Evolutionary conservation across 1,140 invertebrate genomes (phyloP).

Genomic region (Neodiprion pinetum): DNA sequence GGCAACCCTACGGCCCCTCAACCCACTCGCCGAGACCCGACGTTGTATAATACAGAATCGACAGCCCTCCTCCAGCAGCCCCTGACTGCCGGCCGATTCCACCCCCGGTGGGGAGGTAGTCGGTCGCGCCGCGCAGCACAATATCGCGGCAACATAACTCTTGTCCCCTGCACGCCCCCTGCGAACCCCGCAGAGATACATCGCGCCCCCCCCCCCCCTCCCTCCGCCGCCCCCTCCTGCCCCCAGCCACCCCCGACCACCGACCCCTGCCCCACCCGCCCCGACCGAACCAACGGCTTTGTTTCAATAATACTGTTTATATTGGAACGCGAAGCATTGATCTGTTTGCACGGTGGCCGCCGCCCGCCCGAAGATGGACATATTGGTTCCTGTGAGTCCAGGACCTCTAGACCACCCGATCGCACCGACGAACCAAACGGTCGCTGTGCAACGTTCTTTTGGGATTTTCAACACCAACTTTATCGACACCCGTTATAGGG

Average conservation of each 20-base stretch:
- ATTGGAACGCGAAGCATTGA: conserved; percentile 63
- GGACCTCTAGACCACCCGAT: too few relatives aligned
- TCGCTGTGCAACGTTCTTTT: too few relatives aligned
- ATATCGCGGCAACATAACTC: conserved; percentile 42
- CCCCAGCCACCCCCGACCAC: conserved; percentile 27
- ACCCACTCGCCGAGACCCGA: not conserved
- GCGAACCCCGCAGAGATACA: conserved; percentile 35
- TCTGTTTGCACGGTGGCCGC: conserved; percentile 57
- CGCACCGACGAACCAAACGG: too few relatives aligned
- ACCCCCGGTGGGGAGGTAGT: conserved; percentile 11
- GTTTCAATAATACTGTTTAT: conserved; percentile 60
- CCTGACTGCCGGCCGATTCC: not conserved
- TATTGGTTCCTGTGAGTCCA: conserved; percentile 19
- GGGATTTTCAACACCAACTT: too few relatives aligned
- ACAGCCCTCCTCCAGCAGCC: not conserved
- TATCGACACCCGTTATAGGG: too few relatives aligned
- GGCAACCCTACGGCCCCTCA: conserved; percentile 3
- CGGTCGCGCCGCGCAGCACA: conserved; percentile 12
- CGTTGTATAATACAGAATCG: conserved; percentile 7
- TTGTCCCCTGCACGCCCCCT: conserved; percentile 39
- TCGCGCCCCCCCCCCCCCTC: conserved; percentile 28
- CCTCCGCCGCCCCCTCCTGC: conserved; percentile 30
- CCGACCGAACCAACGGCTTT: conserved; percentile 9
- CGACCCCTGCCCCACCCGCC: conserved; percentile 28
- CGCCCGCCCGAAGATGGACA: conserved; percentile 47